Conservation (phyloP, 2,797 vertebrate genomes). For the Diplodus puntazzo region DNA sequence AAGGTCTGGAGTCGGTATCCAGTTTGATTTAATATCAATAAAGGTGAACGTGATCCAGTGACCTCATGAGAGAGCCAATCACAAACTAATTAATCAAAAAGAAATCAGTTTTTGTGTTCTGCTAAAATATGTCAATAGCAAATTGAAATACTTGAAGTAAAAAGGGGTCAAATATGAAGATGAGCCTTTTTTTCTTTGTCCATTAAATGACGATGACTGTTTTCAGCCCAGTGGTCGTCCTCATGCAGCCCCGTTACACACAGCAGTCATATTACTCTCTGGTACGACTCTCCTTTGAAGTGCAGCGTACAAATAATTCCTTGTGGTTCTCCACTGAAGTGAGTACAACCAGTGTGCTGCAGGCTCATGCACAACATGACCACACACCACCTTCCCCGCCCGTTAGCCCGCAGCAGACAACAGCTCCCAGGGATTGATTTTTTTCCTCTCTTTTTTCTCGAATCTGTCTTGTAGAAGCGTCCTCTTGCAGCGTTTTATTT, state of each 20-base stretch:
- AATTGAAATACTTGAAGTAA: background rate
- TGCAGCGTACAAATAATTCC: background rate
- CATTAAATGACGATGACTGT: no score
- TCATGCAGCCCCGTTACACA: background rate
- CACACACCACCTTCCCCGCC: constrained; percentile 11
- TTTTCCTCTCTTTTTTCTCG: background rate
- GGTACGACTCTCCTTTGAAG: background rate
- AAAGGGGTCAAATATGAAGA: background rate
- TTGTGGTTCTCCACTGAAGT: constrained; percentile 18
- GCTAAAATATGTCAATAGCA: background rate
- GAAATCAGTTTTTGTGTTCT: background rate
- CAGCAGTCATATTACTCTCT: background rate
- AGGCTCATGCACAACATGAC: constrained; percentile 7
- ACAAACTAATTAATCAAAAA: background rate
- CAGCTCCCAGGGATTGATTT: constrained; percentile 66
- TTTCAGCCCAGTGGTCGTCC: no score
- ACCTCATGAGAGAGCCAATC: background rate
- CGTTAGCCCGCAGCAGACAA: constrained; percentile 26
- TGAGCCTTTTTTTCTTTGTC: background rate
- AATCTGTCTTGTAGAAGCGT: constrained; percentile 17
- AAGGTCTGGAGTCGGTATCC: background rate
- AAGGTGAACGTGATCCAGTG: background rate
- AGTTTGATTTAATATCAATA: background rate
- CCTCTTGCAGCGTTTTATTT: constrained; percentile 42
- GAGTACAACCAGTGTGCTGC: background rate